Evolutionary conservation across 1,140 invertebrate species (phyloP), one percentile per base, ranked within the genome.

Genomic region (Antheraea mylitta): DNA sequence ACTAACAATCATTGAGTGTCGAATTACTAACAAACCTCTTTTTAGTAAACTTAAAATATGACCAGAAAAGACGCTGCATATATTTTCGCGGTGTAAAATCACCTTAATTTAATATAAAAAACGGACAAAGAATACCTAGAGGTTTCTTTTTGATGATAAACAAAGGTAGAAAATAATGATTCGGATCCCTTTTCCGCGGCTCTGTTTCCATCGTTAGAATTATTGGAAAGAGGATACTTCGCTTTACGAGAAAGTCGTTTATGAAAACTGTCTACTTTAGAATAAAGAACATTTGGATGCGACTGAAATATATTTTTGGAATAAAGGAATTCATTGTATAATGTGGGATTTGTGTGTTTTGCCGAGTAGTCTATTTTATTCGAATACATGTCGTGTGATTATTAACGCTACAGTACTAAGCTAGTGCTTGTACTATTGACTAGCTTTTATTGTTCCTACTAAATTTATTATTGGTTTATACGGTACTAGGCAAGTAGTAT

Each of bases 81-180:
- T 22, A 9, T 61, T 61, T 36, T 19, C 7, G 18, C 18, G 19
- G 22, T 22, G 61, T 10, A 63, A 63, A 22, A n/a, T 7, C 16
- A 37, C 61, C 22, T 18, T 72, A 61, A 69, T 48, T 38, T 68
- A 65, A 73, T 77, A 76, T 70, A 68, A 63, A 61, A 68, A 72
- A 77, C 74, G 76, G 71, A 71, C 73, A 72, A 75, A 77, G 79
- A 67, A 70, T 74, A 73, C 68, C 70, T 73, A 70, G 68, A 74
- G 70, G 67, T 69, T 75, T 71, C 64, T 62, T 74, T 76, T 74
- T 75, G 72, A 75, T 74, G 75, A 71, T 48, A 73, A 73, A 79
- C 68, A 76, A 73, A 80, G 77, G 77, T 70, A 72, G 69, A 58
- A 66, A 77, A 77, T 77, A 77, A 75, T 76, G 70, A 79, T 76